Evolutionary conservation across 2,888 invertebrate species (phyloP), one percentile per base, ranked within the genome.

Genomic region (Rhopalosiphum nymphaeae): DNA sequence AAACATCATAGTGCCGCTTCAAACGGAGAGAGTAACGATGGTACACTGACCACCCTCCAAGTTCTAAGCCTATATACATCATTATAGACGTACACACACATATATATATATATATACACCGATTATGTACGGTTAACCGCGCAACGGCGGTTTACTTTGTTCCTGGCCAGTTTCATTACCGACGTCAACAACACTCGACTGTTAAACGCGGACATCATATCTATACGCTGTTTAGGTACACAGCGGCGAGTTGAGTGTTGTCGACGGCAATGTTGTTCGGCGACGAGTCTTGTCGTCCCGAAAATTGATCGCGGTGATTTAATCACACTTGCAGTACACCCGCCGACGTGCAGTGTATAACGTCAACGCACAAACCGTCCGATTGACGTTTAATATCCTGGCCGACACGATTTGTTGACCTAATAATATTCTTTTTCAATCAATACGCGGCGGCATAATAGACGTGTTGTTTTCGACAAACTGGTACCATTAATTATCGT

Each of bases 381-480:
- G 46, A 86, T n/a, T 29, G 44, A 46, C 86, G 86, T 46, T 46
- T 86, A 86, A 86, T 46, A 86, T 86, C 36, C 78, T 36, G 78
- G 21, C 78, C 7, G 78, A 78, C 78, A 36, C 78, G 78, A 78
- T 78, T 78, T 78, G 78, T 78, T 78, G 36, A 36, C 78, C 78
- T 86, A 86, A 29, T 46, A 86, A 26, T 44, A 85, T 85, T 44
- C 4, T 85, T 85, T 85, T 85, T 85, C 78, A 78, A 78, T 78
- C 78, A 21, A 78, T 78, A 42, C 21, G 36, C 5, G 36, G 36
- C 36, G 44, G 44, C 36, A 36, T 78, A 78, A 78, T 78, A 21
- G 36, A 78, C 36, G 78, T 78, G 78, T 78, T 78, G 36, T 78
- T 78, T 36, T 78, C 78, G 78, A 78, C 78, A 78, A 78, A 78